These are phyloP conservation scores for Tetragnatha versicolor DNA, from an alignment of 1,140 invertebrate species.

Conservation along the genomic window DNA sequence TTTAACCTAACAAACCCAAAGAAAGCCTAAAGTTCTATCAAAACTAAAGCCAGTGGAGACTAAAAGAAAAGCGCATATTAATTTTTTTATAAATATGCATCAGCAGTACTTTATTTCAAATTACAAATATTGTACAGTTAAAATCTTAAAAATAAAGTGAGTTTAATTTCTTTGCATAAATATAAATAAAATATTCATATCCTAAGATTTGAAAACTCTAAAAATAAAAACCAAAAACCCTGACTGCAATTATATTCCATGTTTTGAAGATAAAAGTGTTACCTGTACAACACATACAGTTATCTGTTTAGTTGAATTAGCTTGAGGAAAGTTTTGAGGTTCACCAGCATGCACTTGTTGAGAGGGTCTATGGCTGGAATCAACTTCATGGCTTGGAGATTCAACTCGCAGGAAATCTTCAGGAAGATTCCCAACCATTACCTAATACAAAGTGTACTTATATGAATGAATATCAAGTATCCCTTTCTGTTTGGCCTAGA, in stretches of 20 bases:
- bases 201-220: neutral
- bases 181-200: neutral
- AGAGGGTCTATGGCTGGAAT: conserved; percentile 77
- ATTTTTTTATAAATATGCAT: too few relatives aligned
- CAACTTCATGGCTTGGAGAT: conserved; percentile 70
- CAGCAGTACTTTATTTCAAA: too few relatives aligned
- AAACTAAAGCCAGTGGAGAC: too few relatives aligned
- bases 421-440: conserved; percentile 79
- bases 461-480: neutral
- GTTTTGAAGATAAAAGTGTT: conserved; percentile 30
- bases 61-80: too few relatives aligned
- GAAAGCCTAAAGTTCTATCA: too few relatives aligned
- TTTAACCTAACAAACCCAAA: too few relatives aligned
- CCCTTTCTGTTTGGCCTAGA: neutral
- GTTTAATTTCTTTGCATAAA: too few relatives aligned
- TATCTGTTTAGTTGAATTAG: conserved; percentile 73
- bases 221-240: too few relatives aligned
- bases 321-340: conserved; percentile 69
- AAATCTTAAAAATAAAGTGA: too few relatives aligned
- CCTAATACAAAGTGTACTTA: conserved; percentile 58
- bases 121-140: too few relatives aligned
- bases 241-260: neutral
- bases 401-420: conserved; percentile 78
- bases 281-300: conserved; percentile 84
- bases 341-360: conserved; percentile 78